Evolutionary conservation across 2,888 invertebrate species (phyloP), one percentile per base, ranked within the genome.

Genomic region (Zygaena filipendulae): DNA sequence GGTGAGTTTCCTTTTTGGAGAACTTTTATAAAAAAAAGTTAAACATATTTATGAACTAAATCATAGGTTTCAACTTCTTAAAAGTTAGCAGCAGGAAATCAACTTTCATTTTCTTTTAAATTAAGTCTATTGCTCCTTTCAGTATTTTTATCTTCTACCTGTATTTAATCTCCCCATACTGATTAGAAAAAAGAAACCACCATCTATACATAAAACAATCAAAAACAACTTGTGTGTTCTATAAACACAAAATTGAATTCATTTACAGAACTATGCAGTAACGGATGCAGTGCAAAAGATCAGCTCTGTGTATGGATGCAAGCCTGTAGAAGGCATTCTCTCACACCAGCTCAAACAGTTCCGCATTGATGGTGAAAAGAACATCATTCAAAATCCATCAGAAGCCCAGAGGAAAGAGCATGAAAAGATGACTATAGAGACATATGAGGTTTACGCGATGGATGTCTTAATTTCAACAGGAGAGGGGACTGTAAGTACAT

Each of bases 401-500:
- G 98, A 99, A 61, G 91, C 92, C 13, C 97, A 97, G 64, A 90
- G 92, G 50, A 95, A 96, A 59, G 98, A 98, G 57, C 95, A 97
- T 63, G 98, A 98, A 68, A 97, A 97, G 63, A 92, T 91, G 57
- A 92, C 91, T 35, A 88, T 99, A 62, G 97, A 97, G 61, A 90
- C 91, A 29, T 91, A 97, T 67, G 99, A 99, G 80, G 98, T 97
- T 1, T 99, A 97, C 75, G 97, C 95, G 13, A 92, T 99, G 84
- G 98, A 98, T 81, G 94, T 99, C n/a, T 85, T 99, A 33, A 85
- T 99, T 36, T 95, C 96, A 52, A 90, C 95, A 31, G 98, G 98
- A 25, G 97, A 97, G 59, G 97, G 96, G 54, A 87, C 92, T 64
- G 91, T 91, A 71, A 75, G 85, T 77, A 19, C 13, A 10, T 22